A percentile compares a stretch with the other conserved stretches of the same genome.
phyloP scores from a whole-genome alignment of 2,888 invertebrate species.

The Xestia c-nigrum region DNA sequence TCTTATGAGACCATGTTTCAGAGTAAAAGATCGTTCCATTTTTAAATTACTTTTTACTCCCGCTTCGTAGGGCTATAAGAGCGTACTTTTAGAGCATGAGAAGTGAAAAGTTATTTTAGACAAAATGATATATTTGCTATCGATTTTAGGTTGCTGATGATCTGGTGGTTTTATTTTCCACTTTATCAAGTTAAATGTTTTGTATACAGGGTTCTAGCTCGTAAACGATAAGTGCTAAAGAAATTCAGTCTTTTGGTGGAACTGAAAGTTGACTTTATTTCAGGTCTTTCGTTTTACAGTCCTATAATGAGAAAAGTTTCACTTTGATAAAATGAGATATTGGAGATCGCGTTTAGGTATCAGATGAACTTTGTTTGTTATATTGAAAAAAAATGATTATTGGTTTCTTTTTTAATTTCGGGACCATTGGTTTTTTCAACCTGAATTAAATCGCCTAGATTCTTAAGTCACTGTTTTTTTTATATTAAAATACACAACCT shows the following conservation, averaged over 20 bases:
- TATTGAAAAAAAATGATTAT: background rate
- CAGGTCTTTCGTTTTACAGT: background rate
- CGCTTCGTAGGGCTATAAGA: too few species aligned
- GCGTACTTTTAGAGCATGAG: too few species aligned
- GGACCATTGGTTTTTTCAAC: background rate
- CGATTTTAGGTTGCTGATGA: background rate
- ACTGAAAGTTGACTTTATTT: background rate
- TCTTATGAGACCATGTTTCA: too few species aligned
- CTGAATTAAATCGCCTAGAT: background rate
- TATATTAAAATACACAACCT: background rate
- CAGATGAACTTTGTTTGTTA: background rate
- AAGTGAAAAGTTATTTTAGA: background rate
- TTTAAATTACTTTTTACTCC: too few species aligned
- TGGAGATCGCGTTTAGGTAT: background rate
- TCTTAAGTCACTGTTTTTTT: background rate
- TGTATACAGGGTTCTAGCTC: background rate
- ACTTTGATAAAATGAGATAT: constrained; percentile 14
- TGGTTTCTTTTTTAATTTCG: background rate
- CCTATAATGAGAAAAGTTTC: background rate
- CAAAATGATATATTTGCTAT: background rate
- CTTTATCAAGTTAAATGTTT: too few species aligned
- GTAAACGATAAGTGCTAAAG: background rate
- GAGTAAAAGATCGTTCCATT: too few species aligned
- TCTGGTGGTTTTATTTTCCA: background rate
- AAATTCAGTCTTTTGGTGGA: background rate